Conservation (phyloP, 1,140 invertebrate genomes). For the Leptinotarsa undecemlineata region DNA sequence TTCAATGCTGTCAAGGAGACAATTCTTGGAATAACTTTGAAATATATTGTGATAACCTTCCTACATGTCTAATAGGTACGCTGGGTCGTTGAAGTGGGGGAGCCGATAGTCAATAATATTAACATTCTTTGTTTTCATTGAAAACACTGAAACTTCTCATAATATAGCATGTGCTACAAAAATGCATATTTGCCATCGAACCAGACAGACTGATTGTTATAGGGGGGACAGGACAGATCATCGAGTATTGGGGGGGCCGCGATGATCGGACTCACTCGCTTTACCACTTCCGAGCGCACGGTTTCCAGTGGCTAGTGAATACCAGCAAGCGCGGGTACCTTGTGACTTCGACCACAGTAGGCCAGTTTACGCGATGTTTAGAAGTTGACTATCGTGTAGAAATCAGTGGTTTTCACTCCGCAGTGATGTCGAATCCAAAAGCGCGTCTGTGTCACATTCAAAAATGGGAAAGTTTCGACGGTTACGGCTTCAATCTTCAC, state of each 20-base stretch:
- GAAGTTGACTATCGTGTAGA: conserved; percentile 8
- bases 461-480: conserved; percentile 92
- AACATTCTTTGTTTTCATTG: too few relatives aligned
- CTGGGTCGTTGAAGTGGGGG: too few relatives aligned
- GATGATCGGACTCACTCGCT: neutral
- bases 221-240: conserved; percentile 9
- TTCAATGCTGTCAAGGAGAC: too few relatives aligned
- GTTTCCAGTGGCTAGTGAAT: neutral
- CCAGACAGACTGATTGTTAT: conserved; percentile 4
- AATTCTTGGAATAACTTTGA: too few relatives aligned
- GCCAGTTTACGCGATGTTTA: conserved; percentile 13
- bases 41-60: too few relatives aligned
- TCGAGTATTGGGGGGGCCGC: neutral
- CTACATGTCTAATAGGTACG: too few relatives aligned
- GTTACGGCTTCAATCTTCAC: conserved; percentile 98
- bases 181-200: neutral
- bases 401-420: neutral
- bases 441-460: conserved; percentile 82
- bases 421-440: conserved; percentile 37
- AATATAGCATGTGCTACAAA: neutral
- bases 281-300: neutral
- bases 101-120: too few relatives aligned
- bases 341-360: conserved; percentile 6
- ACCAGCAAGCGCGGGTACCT: conserved; percentile 11
- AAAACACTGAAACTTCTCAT: neutral